Evolutionary conservation across 2,113 vertebrate genomes (phyloP).

Genomic region (Cebidichthys violaceus): DNA sequence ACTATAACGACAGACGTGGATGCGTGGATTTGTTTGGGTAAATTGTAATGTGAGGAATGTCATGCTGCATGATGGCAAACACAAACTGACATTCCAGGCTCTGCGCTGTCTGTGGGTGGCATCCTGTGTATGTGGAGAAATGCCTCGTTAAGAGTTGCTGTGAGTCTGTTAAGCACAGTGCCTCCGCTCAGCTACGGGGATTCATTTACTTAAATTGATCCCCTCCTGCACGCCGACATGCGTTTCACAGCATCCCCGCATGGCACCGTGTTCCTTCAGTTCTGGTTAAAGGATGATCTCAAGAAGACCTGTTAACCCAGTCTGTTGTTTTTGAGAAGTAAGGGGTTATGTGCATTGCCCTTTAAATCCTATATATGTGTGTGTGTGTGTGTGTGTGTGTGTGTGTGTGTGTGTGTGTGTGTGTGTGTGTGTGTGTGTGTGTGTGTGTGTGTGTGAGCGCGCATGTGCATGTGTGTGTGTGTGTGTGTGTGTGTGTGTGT

Average conservation of each 20-base stretch:
- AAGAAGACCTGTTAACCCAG: constrained; percentile 57
- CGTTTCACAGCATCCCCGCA: constrained; percentile 57
- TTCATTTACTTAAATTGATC: constrained; percentile 70
- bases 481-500: neutral
- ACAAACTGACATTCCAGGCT: constrained; percentile 46
- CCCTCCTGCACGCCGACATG: constrained; percentile 61
- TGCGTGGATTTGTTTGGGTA: constrained; percentile 18
- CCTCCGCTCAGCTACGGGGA: constrained; percentile 66
- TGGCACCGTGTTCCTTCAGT: constrained; percentile 33
- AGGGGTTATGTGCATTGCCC: neutral
- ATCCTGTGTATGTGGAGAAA: constrained; percentile 52
- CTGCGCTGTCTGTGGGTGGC: constrained; percentile 65
- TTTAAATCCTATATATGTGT: neutral
- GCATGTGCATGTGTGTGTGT: constrained; percentile 1
- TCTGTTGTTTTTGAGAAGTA: constrained; percentile 29
- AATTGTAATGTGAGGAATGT: constrained; percentile 41
- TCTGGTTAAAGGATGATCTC: constrained; percentile 62
- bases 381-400: constrained; percentile 5
- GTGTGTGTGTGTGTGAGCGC: constrained; percentile 15
- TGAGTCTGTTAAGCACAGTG: constrained; percentile 47
- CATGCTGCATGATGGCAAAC: constrained; percentile 32
- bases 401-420: constrained; percentile 15
- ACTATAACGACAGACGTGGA: constrained; percentile 1
- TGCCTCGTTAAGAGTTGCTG: constrained; percentile 21
- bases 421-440: constrained; percentile 17